phyloP scores from a whole-genome alignment of 2,113 vertebrate species.

The Tragelaphus imberbis region DNA sequence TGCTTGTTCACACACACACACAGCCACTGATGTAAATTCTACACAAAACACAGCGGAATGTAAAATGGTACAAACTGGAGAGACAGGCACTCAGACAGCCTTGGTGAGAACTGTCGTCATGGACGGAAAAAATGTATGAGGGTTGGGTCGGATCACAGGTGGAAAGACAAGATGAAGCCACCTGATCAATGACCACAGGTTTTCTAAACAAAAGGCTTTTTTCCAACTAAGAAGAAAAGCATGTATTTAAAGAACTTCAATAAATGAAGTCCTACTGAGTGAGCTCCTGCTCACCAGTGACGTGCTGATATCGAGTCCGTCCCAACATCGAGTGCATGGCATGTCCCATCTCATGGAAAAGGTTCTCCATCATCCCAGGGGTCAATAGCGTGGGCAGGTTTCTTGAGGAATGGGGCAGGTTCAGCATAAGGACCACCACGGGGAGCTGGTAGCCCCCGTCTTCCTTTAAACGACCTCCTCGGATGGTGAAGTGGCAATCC shows the following conservation, averaged over 20 bases:
- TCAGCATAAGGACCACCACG: slow-evolving; percentile 96
- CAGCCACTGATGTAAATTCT: not conserved
- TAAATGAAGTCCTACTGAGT: not conserved
- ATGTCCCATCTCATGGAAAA: slow-evolving; percentile 99
- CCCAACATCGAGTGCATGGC: slow-evolving; percentile 99
- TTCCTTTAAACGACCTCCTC: slow-evolving; percentile 89
- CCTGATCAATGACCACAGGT: not conserved
- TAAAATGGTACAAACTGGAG: not conserved
- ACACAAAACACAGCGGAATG: not conserved
- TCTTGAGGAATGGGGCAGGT: slow-evolving; percentile 85
- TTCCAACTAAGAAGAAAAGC: not conserved
- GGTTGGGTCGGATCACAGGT: not conserved
- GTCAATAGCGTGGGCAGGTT: slow-evolving; percentile 87
- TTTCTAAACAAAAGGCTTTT: not conserved
- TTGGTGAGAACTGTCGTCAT: not conserved
- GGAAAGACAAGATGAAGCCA: not conserved
- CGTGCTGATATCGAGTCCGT: slow-evolving; percentile 94
- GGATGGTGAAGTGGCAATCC: slow-evolving; percentile 99
- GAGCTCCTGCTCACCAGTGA: slow-evolving; percentile 85
- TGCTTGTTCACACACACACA: not conserved
- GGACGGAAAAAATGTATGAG: not conserved
- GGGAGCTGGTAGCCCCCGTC: slow-evolving; percentile 94
- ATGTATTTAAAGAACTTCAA: not conserved
- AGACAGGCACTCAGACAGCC: not conserved
- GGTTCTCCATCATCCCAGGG: slow-evolving; percentile 98